phyloP scores from a whole-genome alignment of 2,797 vertebrate species.

The Molossus molossus region DNA sequence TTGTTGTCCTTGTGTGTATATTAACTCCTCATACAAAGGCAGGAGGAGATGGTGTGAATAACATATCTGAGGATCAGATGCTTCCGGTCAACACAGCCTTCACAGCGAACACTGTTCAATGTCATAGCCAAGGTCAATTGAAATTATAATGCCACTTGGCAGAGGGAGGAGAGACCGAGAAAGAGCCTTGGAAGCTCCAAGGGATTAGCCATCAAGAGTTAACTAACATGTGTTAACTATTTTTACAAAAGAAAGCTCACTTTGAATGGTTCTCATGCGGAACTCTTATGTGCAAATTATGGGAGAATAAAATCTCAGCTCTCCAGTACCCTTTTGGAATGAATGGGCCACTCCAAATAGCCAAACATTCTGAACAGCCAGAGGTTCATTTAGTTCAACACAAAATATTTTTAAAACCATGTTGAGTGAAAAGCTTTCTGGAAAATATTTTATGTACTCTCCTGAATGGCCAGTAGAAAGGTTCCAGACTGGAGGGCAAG shows the following conservation, averaged over 20 bases:
- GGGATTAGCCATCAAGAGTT: slow-evolving; percentile 50
- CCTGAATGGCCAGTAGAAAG: neutral
- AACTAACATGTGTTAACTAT: slow-evolving; percentile 16
- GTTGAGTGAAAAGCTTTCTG: slow-evolving; percentile 4
- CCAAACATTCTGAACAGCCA: slow-evolving; percentile 7
- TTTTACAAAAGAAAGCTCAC: slow-evolving; percentile 44
- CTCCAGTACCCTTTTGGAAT: neutral
- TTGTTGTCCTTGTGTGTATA: slow-evolving; percentile 63
- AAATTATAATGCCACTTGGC: slow-evolving; percentile 25
- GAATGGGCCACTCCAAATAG: slow-evolving; percentile 14
- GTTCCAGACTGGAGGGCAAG: neutral
- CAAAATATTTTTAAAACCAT: neutral
- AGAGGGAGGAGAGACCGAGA: slow-evolving; percentile 50
- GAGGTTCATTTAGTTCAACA: slow-evolving; percentile 48
- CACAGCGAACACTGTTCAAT: slow-evolving; percentile 57
- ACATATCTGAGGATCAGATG: slow-evolving; percentile 74
- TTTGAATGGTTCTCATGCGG: slow-evolving; percentile 53
- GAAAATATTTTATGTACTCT: slow-evolving; percentile 1
- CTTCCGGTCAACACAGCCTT: slow-evolving; percentile 72
- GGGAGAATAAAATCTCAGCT: slow-evolving; percentile 30
- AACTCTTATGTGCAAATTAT: slow-evolving; percentile 44
- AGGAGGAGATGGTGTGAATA: slow-evolving; percentile 74
- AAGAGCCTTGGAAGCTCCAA: slow-evolving; percentile 60
- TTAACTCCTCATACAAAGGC: slow-evolving; percentile 69
- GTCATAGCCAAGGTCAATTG: slow-evolving; percentile 63